A percentile compares a stretch with the other conserved stretches of the same genome.
Evolutionary conservation across 2,888 invertebrate genomes (phyloP).

Genomic region (Chalcis sispes): DNA sequence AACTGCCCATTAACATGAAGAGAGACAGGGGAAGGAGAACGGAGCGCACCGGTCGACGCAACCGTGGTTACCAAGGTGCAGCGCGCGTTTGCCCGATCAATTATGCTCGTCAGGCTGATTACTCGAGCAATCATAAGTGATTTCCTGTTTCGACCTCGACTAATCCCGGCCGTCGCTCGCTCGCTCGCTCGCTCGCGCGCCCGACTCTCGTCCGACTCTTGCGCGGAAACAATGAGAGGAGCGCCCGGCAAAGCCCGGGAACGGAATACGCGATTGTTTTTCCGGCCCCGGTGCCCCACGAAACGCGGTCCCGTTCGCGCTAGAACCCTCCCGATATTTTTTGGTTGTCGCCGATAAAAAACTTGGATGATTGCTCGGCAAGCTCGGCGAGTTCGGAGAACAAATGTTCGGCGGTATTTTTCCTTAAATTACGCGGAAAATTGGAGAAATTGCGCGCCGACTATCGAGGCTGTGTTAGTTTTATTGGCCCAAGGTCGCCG

Average conservation of each 20-base stretch:
- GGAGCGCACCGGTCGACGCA: neutral
- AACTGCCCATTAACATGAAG: too few species aligned
- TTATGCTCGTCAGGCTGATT: slow-evolving; percentile 64
- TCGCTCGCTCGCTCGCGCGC: neutral
- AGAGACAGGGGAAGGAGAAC: too few species aligned
- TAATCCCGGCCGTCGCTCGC: slow-evolving; percentile 9
- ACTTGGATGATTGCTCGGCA: too few species aligned
- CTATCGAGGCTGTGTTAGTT: too few species aligned
- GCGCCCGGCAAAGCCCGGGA: neutral
- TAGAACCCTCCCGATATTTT: too few species aligned
- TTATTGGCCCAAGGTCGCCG: too few species aligned
- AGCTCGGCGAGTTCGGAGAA: too few species aligned
- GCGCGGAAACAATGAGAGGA: slow-evolving; percentile 6
- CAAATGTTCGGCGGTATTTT: too few species aligned
- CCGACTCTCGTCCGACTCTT: neutral
- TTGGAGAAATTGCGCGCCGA: too few species aligned
- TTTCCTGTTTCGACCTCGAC: slow-evolving; percentile 60
- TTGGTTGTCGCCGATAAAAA: too few species aligned
- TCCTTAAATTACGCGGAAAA: too few species aligned
- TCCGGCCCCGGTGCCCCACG: neutral
- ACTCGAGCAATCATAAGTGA: slow-evolving; percentile 62
- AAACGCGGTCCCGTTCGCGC: too few species aligned
- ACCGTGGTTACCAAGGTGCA: neutral
- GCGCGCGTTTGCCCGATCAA: slow-evolving; percentile 53
- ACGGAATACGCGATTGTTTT: slow-evolving; percentile 14